phyloP scores from a whole-genome alignment of 1,140 invertebrate genomes.

The Dryas iulia region DNA sequence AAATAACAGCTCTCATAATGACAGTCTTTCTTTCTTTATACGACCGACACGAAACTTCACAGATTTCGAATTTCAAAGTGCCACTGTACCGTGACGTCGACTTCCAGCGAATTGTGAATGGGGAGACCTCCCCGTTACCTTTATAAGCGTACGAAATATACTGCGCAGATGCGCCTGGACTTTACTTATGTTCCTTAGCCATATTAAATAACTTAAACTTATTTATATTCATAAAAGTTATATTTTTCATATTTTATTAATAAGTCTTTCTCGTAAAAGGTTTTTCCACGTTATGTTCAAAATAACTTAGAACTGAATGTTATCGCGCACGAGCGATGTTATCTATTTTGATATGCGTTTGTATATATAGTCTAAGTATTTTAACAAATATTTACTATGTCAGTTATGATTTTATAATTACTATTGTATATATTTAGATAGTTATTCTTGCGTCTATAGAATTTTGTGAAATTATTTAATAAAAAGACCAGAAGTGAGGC shows the following conservation, averaged over 20 bases:
- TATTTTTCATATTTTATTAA: background rate
- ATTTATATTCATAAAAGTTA: background rate
- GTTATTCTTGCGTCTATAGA: background rate
- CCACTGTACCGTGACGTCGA: constrained; percentile 41
- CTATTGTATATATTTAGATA: constrained; percentile 5
- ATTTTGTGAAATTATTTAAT: background rate
- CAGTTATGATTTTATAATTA: constrained; percentile 9
- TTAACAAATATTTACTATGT: constrained; percentile 42
- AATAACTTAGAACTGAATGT: constrained; percentile 30
- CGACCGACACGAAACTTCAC: constrained; percentile 32
- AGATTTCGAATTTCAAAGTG: constrained; percentile 18
- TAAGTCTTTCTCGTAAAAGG: background rate
- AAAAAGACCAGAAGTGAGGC: too few relatives aligned
- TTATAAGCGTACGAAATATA: constrained; percentile 57
- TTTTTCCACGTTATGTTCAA: background rate
- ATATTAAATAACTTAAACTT: background rate
- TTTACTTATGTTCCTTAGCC: background rate
- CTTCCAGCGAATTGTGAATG: constrained; percentile 63
- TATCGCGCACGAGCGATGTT: constrained; percentile 56
- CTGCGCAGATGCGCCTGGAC: constrained; percentile 61
- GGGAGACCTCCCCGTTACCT: constrained; percentile 52
- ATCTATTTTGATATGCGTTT: constrained; percentile 48
- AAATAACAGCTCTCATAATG: constrained; percentile 55
- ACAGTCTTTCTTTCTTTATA: background rate
- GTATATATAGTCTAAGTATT: background rate